Evolutionary conservation across 2,797 vertebrate genomes (phyloP).

Genomic region (Pterois miles): DNA sequence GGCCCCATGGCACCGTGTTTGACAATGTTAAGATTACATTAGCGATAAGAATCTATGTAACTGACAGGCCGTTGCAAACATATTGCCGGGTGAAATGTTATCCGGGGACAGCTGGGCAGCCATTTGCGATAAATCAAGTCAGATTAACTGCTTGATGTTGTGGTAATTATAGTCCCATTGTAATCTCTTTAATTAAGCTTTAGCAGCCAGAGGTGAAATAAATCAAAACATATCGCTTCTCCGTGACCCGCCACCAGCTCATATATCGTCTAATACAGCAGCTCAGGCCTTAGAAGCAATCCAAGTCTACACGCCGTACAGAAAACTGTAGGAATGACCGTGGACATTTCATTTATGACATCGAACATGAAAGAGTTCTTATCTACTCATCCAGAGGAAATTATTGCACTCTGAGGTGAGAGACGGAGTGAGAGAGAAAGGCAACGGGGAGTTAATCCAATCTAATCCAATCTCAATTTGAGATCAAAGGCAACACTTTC

Average conservation of each 20-base stretch:
- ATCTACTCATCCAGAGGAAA: slow-evolving; percentile 53
- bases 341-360: slow-evolving; percentile 25
- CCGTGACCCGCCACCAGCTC: slow-evolving; percentile 19
- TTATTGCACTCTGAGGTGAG: slow-evolving; percentile 48
- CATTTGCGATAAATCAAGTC: slow-evolving; percentile 62
- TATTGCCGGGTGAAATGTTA: slow-evolving; percentile 55
- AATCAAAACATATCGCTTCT: slow-evolving; percentile 47
- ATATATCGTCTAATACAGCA: slow-evolving; percentile 9
- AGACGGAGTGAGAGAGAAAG: slow-evolving; percentile 37
- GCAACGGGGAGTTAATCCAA: slow-evolving; percentile 63
- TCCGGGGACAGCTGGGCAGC: slow-evolving; percentile 57
- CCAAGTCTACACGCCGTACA: not conserved
- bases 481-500: slow-evolving; percentile 71
- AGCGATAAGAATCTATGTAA: slow-evolving; percentile 50
- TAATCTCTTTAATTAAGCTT: slow-evolving; percentile 68
- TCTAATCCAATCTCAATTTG: slow-evolving; percentile 70
- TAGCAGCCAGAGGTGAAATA: slow-evolving; percentile 61
- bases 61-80: slow-evolving; percentile 52
- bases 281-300: slow-evolving; percentile 5
- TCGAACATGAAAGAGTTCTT: slow-evolving; percentile 53
- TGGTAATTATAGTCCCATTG: slow-evolving; percentile 63
- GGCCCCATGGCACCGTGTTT: slow-evolving; percentile 23
- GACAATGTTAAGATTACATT: slow-evolving; percentile 50
- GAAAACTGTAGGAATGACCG: slow-evolving; percentile 20
- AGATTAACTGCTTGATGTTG: slow-evolving; percentile 63